Evolutionary conservation across 2,888 invertebrate genomes (phyloP).

Genomic region (Silvanus unidentatus): DNA sequence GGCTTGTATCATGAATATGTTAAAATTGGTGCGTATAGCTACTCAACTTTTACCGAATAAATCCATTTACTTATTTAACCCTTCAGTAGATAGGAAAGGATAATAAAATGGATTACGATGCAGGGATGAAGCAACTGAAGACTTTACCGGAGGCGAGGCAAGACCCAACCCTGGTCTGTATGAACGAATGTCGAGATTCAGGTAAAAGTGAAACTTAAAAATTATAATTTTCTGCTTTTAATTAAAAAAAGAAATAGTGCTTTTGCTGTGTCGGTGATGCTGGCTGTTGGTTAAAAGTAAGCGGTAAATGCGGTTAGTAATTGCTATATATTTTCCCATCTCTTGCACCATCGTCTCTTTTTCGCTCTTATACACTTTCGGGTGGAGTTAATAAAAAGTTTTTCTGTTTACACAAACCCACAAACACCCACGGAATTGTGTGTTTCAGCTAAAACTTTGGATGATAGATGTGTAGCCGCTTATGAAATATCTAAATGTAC

Average conservation of each 20-base stretch:
- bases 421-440: too few species aligned
- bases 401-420: too few species aligned
- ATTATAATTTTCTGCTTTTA: constrained; percentile 1
- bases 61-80: background rate
- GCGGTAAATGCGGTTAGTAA: too few species aligned
- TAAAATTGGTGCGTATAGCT: constrained; percentile 47
- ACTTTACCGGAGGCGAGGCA: background rate
- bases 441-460: constrained; percentile 29
- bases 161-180: background rate
- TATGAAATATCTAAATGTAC: constrained; percentile 51
- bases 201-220: background rate
- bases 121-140: constrained; percentile 49
- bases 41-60: background rate
- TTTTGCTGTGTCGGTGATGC: too few species aligned
- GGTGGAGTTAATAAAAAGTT: too few species aligned
- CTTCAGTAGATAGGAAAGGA: constrained; percentile 25
- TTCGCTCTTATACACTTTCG: too few species aligned
- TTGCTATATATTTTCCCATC: too few species aligned
- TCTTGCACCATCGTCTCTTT: too few species aligned
- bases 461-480: constrained; percentile 51
- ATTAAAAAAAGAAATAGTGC: background rate
- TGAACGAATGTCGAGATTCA: background rate
- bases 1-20: constrained; percentile 49
- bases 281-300: too few species aligned
- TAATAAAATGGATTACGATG: constrained; percentile 45